Base-by-base conservation (phyloP, 2,797 vertebrate species). In the Gymnothorax javanicus region DNA sequence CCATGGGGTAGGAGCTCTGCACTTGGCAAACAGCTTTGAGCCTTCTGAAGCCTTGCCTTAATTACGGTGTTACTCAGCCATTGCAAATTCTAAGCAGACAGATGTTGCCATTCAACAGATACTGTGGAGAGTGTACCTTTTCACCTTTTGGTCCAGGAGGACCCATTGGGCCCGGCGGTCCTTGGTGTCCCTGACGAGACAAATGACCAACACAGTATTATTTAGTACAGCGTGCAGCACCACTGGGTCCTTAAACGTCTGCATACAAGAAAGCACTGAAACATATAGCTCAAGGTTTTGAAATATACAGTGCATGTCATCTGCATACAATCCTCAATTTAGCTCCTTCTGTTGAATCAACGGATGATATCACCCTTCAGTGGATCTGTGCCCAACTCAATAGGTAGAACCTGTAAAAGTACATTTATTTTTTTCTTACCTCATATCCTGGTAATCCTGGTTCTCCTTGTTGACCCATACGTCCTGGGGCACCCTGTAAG, bases 401-500 rank as follows among this genome's bases (percentile, higher is more conserved):
- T 20, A 52, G 17, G 33, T 52, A 15, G 23, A 79, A 79, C 17
- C 54, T 23, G 33, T 69, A 69, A 69, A 69, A 43, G 75, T 5
- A 82, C 54, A 83, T 54, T 15, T 15, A n/a, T 9, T 6, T 52
- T 88, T 0, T 67, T 82, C 89, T 95, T 94, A 99, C 98, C 94
- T 98, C 95, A 90, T 99, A 99, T 81, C 98, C 98, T 87, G 96
- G 94, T 86, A 99, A 91, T 87, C 98, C 98, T 4, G 96, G 93
- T 85, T 99, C 98, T 25, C 98, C 98, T 89, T 99, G 97, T 86
- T 95, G 93, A 88, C 98, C 98, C 98, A 99, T 99, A 82, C 95
- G 96, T 85, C 98, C 98, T 0, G 97, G 98, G 92, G 96, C 95
- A 64, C 98, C 98, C 98, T 99, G 85, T 1, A 89, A 90, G 92